Evolutionary conservation across 2,797 vertebrate species (phyloP), one percentile per base, ranked within the genome.

Genomic region (Meriones psammophilus): DNA sequence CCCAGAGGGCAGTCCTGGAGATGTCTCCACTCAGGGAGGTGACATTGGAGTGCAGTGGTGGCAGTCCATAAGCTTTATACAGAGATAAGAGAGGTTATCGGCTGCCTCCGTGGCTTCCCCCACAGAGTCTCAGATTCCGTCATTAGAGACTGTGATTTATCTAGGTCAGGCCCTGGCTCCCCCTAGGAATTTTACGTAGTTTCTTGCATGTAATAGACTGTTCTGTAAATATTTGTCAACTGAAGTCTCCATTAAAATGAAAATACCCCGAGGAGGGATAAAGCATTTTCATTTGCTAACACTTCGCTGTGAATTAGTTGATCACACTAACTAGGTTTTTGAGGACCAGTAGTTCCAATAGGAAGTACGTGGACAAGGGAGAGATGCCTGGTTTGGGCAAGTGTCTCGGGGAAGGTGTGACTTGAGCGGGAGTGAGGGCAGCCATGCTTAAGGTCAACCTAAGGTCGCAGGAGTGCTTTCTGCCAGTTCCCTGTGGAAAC

Each of bases 181-280:
- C 95, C 39, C 73, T 90, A 39, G 80, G 94, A 96, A 76, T 93
- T 89, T 91, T 71, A 83, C 86, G 76, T 71, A 90, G 94, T 94
- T 89, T 91, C 92, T 83, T 96, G 94, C 91, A 76, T 92, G 96
- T 96, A 96, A 94, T 94, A 97, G 93, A 91, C 85, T 22, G 56
- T 83, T 97, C 85, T 46, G 96, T 97, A 96, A 96, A 96, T 96
- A 96, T 96, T 97, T 97, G 89, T 97, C 96, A 94, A 74, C 93
- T 0, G 10, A 69, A 86, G 74, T 68, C 88, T 96, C 89, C 85
- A 58, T 96, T 95, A 96, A 95, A 96, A 92, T 88, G 94, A 94
- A 96, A 97, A 95, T 90, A 73, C 86, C 96, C 96, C 0, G 36
- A 96, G 94, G 96, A 96, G 28, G 50, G 92, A 64, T 84, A 85